phyloP scores from a whole-genome alignment of 2,888 invertebrate genomes.

The Mesodorylaimus sp. region DNA sequence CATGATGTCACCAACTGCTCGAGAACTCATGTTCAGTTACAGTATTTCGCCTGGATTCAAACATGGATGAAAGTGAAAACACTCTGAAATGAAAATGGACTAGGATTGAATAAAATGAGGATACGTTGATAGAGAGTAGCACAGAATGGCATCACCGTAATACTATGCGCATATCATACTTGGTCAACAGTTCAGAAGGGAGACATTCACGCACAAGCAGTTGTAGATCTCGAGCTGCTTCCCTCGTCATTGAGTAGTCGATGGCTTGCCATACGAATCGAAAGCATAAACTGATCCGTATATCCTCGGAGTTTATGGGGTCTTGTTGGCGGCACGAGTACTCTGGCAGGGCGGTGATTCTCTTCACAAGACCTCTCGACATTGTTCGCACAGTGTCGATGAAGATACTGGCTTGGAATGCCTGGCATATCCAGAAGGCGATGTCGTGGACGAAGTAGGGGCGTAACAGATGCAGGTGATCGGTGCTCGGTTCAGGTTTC shows the following conservation, averaged over 20 bases:
- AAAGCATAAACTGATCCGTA: background rate
- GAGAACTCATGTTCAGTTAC: too few species aligned
- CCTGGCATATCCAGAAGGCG: background rate
- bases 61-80: slow-evolving; percentile 1
- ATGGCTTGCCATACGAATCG: background rate
- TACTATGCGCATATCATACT: too few species aligned
- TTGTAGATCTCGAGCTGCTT: background rate
- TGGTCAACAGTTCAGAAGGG: too few species aligned
- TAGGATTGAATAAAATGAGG: background rate
- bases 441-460: background rate
- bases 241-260: background rate
- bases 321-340: background rate
- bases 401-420: background rate
- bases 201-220: too few species aligned
- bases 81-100: background rate
- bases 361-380: background rate
- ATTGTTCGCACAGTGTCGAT: background rate
- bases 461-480: background rate
- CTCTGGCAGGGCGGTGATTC: background rate
- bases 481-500: background rate
- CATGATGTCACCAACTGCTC: too few species aligned
- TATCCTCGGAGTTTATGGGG: background rate
- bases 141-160: too few species aligned
- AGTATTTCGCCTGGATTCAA: slow-evolving; percentile 15
- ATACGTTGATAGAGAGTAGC: too few species aligned